phyloP scores from a whole-genome alignment of 1,140 invertebrate species.

The Chionoecetes opilio region DNA sequence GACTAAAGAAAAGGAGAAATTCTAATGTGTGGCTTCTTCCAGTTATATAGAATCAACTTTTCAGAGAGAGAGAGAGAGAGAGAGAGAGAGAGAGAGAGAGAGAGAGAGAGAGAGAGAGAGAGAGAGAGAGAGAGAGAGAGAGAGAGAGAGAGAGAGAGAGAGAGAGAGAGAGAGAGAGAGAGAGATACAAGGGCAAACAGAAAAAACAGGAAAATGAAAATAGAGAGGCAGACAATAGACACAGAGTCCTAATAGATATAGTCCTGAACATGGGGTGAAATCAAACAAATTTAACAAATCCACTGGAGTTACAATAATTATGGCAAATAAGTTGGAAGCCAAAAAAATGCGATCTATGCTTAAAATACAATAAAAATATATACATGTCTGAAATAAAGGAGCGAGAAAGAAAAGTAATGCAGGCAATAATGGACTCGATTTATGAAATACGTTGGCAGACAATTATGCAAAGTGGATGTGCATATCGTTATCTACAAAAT shows the following conservation, averaged over 20 bases:
- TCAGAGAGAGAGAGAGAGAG: not conserved
- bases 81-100: not conserved
- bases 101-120: slow-evolving; percentile 41
- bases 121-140: slow-evolving; percentile 29
- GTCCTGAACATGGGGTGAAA: too few relatives aligned
- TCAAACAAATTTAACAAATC: too few relatives aligned
- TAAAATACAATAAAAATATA: not conserved
- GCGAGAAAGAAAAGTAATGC: not conserved
- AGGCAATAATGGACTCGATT: not conserved
- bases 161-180: not conserved
- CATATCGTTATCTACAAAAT: slow-evolving; percentile 30
- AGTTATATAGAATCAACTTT: not conserved
- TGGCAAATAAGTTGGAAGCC: not conserved
- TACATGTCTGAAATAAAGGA: slow-evolving; percentile 1
- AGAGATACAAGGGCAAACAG: not conserved
- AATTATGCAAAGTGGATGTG: slow-evolving; percentile 29
- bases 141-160: not conserved
- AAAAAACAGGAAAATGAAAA: not conserved
- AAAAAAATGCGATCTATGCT: not conserved
- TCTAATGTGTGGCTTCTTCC: too few relatives aligned
- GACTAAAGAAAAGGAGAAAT: too few relatives aligned
- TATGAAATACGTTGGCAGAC: slow-evolving; percentile 2
- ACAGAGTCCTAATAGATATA: too few relatives aligned
- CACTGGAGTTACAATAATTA: too few relatives aligned
- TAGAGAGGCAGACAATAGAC: too few relatives aligned